Conservation (phyloP, 2,888 invertebrate species). For the Ypsolopha scabrella region DNA sequence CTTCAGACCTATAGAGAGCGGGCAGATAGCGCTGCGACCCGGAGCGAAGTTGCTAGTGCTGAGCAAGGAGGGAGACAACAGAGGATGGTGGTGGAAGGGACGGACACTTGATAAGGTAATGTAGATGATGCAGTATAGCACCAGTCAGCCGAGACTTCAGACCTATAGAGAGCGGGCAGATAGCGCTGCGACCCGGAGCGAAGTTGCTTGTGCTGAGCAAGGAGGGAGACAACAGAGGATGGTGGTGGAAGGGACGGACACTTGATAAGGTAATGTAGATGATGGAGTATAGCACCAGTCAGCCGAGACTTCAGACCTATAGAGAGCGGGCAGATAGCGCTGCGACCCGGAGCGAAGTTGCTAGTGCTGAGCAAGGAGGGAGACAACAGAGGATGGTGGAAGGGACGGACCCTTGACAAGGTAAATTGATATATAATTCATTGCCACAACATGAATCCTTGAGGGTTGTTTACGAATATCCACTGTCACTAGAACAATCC, state of each 20-base stretch:
- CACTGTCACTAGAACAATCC: too few species aligned
- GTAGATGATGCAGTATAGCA: neutral
- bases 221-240: slow-evolving; percentile 90
- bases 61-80: too few species aligned
- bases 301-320: neutral
- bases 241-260: slow-evolving; percentile 62
- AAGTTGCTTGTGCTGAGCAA: slow-evolving; percentile 88
- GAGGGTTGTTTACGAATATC: too few species aligned
- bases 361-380: neutral
- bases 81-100: too few species aligned
- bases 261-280: neutral
- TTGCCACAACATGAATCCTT: too few species aligned
- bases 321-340: neutral
- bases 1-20: too few species aligned
- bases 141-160: slow-evolving; percentile 70
- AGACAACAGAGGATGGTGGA: too few species aligned
- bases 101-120: too few species aligned
- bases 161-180: slow-evolving; percentile 81
- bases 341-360: neutral
- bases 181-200: slow-evolving; percentile 84
- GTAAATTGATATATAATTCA: too few species aligned
- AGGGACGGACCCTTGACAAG: slow-evolving; percentile 75
- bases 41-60: too few species aligned
- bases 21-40: too few species aligned
- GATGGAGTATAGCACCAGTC: too few species aligned